Percentiles rank a stretch among this genome's conserved stretches.
Conservation (phyloP, 2,797 vertebrate species). For the Micromesistius poutassou region DNA sequence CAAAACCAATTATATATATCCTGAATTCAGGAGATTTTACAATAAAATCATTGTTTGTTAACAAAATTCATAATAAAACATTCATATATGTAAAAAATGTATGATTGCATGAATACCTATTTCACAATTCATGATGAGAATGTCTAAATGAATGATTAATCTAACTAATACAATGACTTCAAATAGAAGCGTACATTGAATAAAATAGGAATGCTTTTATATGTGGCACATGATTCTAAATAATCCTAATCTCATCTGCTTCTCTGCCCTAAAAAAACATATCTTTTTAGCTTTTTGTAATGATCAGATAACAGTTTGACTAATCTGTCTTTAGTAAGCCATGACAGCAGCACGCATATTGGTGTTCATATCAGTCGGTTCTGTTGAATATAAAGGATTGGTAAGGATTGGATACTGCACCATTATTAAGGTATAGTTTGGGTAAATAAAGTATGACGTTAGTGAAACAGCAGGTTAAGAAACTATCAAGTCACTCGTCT, state of each 20-base stretch:
- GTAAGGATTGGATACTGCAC: not conserved
- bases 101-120: not conserved
- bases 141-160: not conserved
- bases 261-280: not conserved
- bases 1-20: not conserved
- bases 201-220: not conserved
- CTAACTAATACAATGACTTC: not conserved
- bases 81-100: not conserved
- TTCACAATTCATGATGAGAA: not conserved
- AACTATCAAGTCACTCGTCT: not conserved
- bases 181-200: not conserved
- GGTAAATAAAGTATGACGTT: not conserved
- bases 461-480: not conserved
- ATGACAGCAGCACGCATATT: not conserved
- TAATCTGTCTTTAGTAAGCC: not conserved
- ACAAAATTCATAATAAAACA: not conserved
- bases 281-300: not conserved
- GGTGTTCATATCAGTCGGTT: not conserved
- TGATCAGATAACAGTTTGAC: not conserved
- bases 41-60: not conserved
- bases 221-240: not conserved
- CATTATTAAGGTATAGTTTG: not conserved
- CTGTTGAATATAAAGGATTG: not conserved
- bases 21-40: not conserved
- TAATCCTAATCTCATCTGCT: not conserved